Conservation (phyloP, 30 jellyfish, hydroid and myxozoan species). For the Aurelia coerulea region DNA sequence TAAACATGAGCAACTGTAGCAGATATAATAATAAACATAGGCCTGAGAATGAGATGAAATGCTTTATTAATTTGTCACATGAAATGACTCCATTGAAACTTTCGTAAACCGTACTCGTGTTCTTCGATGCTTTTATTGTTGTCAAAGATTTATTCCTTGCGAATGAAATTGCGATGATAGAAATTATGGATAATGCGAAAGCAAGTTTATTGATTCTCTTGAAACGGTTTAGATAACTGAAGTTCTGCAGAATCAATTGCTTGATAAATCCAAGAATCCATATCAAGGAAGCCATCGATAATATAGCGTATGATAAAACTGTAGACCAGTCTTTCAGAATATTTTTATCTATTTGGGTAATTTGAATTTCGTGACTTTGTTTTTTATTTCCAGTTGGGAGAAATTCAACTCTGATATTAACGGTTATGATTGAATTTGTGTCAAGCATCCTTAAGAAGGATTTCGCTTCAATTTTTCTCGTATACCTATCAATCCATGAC, state of each 20-base stretch:
- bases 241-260: neutral
- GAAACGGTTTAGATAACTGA: neutral
- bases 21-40: neutral
- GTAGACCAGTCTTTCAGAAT: neutral
- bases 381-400: neutral
- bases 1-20: neutral
- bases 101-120: neutral
- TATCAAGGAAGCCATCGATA: neutral
- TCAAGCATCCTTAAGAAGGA: neutral
- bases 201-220: no score
- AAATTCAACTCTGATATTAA: neutral
- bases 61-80: neutral
- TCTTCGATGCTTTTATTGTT: no score
- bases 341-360: neutral
- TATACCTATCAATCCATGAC: neutral
- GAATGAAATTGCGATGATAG: no score
- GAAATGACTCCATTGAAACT: neutral
- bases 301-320: neutral
- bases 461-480: neutral
- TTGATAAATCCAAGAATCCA: neutral
- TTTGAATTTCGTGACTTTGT: neutral
- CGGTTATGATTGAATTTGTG: neutral
- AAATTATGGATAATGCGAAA: no score
- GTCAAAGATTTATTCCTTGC: no score
- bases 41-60: neutral